Base-by-base conservation (phyloP, 2,113 vertebrate genomes). In the Enhydra lutris region DNA sequence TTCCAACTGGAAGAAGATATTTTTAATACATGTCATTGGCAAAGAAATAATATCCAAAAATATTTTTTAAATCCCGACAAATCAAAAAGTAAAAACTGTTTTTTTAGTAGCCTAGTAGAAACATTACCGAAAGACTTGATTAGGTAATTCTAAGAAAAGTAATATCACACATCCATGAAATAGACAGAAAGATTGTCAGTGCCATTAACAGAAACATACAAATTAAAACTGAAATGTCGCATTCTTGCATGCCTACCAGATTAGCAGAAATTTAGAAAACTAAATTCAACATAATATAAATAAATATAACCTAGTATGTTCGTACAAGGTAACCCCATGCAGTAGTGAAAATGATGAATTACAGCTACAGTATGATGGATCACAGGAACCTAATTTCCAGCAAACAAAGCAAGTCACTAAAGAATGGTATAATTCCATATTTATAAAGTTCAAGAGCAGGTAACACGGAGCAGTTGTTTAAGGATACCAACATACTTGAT, bases 341-440 rank as follows among this genome's bases (percentile, higher is more conserved):
- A 26, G 3, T 23, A 55, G 39, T 45, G 18, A 67, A 79, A 36
- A 83, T 29, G 9, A 6, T 13, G 45, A 67, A 65, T 65, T 52
- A 50, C 7, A 15, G 26, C 23, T 45, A 1, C 39, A 23, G 15
- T 20, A 6, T 2, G 8, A 1, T 34, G 15, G 29, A 1, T n/a
- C 61, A 7, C 7, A 73, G 14, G 26, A 42, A 89, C 50, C 14
- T 42, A 52, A 26, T 10, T 55, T 36, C 42, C 17, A 57, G 29
- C 12, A 90, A 78, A n/a, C 23, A 63, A 13, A 42, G 71, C 39
- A n/a, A 14, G 6, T 76, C 57, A 74, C 1, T 6, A 31, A 34
- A 52, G 11, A 76, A 31, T 45, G 7, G 4, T n/a, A 29, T 3
- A 2, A 26, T 47, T 79, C 20, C 8, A 0, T 47, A 4, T 47